Base-by-base conservation (phyloP, 2,113 vertebrate species). In the Gallinago undulata region DNA sequence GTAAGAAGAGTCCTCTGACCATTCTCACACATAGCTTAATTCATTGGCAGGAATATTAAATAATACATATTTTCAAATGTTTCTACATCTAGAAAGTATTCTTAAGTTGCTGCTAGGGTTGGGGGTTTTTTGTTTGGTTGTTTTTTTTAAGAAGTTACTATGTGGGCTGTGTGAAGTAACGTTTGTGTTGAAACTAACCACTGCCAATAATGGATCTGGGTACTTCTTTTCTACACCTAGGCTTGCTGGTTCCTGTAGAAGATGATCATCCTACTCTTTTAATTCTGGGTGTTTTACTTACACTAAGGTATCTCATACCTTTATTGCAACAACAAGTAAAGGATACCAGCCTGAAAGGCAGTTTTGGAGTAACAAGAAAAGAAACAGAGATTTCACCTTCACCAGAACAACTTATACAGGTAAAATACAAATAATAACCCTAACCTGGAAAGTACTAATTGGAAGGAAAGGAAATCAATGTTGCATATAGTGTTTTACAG, bases 271-370 rank as follows among this genome's bases (percentile, higher is more conserved):
- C 98, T 30, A 99, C 98, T 75, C 98, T 99, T 39, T 96, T 99
- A 84, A 98, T 99, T 92, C 97, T 99, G 31, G 99, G 99, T 19
- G 99, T 99, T 90, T 95, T 99, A 96, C 98, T 99, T 91, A 99
- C 99, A 1, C 96, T 99, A 35, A 98, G 99, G 51, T 99, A 99
- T 96, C 97, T 99, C 93, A 98, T 99, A 97, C 99, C 99, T 67
- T 98, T 99, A 93, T 98, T 99, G 77, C 99, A 99, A 97, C 99
- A 99, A 94, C 99, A 99, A 93, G 99, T 99, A 70, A 99, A 99
- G 96, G 99, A 99, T 96, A 99, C 98, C 53, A 99, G 99, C 95
- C 97, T 99, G 88, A 99, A 99, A 96, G 99, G 99, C 96, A 99
- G 99, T 97, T 99, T 99, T 48, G 99, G 99, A 6, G 98, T 99